Base-by-base conservation (phyloP, 2,888 invertebrate species). In the Arrhopalites spinosus region DNA sequence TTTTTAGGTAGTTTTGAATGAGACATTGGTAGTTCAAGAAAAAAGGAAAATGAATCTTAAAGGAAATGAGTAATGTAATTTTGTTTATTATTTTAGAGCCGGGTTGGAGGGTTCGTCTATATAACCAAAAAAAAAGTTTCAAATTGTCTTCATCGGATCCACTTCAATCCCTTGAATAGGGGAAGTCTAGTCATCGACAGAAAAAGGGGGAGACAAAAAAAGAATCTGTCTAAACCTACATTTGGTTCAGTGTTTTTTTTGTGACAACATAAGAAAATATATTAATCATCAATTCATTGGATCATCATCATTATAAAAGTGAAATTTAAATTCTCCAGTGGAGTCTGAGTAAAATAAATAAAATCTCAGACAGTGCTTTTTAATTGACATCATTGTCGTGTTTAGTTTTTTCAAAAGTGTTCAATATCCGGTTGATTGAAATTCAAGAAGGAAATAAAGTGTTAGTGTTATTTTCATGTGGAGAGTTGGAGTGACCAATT, bases 71-170 rank as follows among this genome's bases (percentile, higher is more conserved):
- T 20, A 68, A 23, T 50, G 23, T 8, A 27, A 7, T 17, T 56
- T 71, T 61, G 71, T 71, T 71, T 71, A 71, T 71, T 71, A 43
- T 71, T 71, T 71, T 43, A 71, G 71, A 71, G 23, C 61, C 43
- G 61, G 59, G 71, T 59, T 43, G 68, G 15, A 47, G 50, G 68
- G 23, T 71, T 43, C 59, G 36, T 56, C 71, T 36, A 23, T 66
- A 15, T 23, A 29, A 36, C 56, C 43, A 1, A 13, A 11, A 15
- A 25, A 13, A 27, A 36, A 30, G 36, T 71, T 43, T 61, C 59
- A 53, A 25, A 25, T 47, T 50, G 50, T 17, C 61, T 20, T 17
- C 61, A 23, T 71, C 71, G 53, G 43, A 59, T 71, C 71, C 29
- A n/a, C 59, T 30, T 3, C 11, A 61, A 45, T 8, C 53, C 47